Conservation (phyloP, 2,113 vertebrate species). For the Elephantulus edwardii region DNA sequence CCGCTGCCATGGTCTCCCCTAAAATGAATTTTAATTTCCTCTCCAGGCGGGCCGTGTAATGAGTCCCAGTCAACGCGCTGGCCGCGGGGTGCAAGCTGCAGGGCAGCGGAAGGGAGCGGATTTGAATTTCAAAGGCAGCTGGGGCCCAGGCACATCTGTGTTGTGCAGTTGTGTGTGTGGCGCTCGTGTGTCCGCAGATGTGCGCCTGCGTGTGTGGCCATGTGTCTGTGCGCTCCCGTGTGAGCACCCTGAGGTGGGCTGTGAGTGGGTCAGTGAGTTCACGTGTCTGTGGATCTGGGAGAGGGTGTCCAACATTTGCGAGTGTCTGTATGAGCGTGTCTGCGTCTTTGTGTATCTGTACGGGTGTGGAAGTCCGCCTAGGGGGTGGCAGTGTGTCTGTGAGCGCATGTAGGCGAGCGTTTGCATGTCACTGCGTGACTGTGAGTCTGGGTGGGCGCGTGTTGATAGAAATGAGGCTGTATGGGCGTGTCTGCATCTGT, state of each 20-base stretch:
- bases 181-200: neutral
- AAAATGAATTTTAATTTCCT: slow-evolving; percentile 83
- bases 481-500: neutral
- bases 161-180: neutral
- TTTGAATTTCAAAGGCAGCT: slow-evolving; percentile 85
- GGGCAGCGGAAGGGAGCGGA: slow-evolving; percentile 15
- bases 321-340: neutral
- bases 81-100: neutral
- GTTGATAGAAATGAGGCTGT: neutral
- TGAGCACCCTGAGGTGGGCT: neutral
- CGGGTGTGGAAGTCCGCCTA: neutral
- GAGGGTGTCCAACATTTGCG: neutral
- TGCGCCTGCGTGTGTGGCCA: neutral
- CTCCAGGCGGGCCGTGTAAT: slow-evolving; percentile 66
- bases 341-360: neutral
- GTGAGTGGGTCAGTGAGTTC: neutral
- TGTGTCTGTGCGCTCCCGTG: neutral
- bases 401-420: neutral
- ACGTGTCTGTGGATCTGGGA: neutral
- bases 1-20: slow-evolving; percentile 76
- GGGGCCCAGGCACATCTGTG: neutral
- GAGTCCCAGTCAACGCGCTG: slow-evolving; percentile 48
- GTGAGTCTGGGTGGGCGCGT: neutral
- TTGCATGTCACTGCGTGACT: neutral
- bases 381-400: neutral